Conservation (phyloP, 2,797 vertebrate species). For the Aulostomus chinensis region DNA sequence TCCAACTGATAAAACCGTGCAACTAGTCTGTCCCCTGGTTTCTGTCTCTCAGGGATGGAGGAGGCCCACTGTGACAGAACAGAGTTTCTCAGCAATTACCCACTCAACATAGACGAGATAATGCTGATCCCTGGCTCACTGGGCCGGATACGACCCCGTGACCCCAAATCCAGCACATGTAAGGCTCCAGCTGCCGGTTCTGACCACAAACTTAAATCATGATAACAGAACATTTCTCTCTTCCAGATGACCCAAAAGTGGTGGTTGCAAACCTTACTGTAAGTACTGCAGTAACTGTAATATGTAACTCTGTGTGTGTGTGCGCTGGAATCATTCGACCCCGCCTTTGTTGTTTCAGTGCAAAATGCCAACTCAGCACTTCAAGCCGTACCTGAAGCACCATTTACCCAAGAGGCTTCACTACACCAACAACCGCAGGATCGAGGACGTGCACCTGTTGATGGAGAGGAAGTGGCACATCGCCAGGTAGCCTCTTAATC, state of each 20-base stretch:
- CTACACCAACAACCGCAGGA: constrained; percentile 94
- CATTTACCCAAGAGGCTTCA: constrained; percentile 96
- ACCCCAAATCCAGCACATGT: constrained; percentile 86
- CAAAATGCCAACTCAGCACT: constrained; percentile 93
- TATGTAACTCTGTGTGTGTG: not conserved
- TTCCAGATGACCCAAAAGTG: constrained; percentile 89
- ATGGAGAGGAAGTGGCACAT: constrained; percentile 96
- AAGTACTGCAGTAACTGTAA: too few species aligned
- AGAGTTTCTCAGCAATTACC: constrained; percentile 92
- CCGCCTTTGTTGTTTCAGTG: constrained; percentile 79
- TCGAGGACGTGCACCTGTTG: constrained; percentile 94
- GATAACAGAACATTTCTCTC: constrained; percentile 13
- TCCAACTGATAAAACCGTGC: too few species aligned
- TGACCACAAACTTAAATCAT: too few species aligned
- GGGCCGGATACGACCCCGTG: constrained; percentile 88
- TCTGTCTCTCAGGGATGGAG: constrained; percentile 89
- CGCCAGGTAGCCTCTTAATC: too few species aligned
- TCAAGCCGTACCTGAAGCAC: constrained; percentile 94
- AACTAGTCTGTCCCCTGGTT: too few species aligned
- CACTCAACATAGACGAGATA: constrained; percentile 90
- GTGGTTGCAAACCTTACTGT: constrained; percentile 96
- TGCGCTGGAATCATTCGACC: constrained; percentile 12
- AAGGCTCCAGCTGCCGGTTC: constrained; percentile 33
- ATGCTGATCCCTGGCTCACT: constrained; percentile 90
- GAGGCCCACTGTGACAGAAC: constrained; percentile 93